These are phyloP conservation scores for Arizona elegans DNA, from an alignment of 2,113 vertebrate species.

Conservation along the genomic window DNA sequence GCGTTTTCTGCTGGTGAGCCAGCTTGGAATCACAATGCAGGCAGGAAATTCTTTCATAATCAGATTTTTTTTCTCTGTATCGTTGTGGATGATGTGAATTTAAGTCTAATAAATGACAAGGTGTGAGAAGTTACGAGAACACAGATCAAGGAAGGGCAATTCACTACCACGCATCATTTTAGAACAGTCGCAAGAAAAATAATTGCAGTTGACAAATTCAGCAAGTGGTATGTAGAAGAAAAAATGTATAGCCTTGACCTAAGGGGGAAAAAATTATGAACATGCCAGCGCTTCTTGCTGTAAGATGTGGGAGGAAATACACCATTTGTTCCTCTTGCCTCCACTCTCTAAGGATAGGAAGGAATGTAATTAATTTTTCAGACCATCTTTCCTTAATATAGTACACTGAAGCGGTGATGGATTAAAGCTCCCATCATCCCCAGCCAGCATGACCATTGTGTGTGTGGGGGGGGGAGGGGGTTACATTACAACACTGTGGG, in stretches of 20 bases:
- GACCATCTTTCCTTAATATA: neutral
- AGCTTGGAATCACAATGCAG: neutral
- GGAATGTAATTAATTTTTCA: neutral
- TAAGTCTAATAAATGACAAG: neutral
- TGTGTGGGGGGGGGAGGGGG: rapidly evolving
- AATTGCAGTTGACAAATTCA: neutral
- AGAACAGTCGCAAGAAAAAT: neutral
- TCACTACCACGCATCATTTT: neutral
- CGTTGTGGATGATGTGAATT: neutral
- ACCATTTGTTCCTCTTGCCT: neutral
- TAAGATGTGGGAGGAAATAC: neutral
- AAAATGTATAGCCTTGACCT: neutral
- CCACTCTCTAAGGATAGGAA: neutral
- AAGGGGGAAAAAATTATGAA: neutral
- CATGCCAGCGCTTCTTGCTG: neutral
- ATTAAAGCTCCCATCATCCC: neutral
- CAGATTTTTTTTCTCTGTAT: neutral
- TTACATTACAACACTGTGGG: neutral
- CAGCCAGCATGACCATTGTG: neutral
- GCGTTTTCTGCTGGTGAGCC: neutral
- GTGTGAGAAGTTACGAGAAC: neutral
- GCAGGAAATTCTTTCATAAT: neutral
- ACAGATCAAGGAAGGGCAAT: neutral
- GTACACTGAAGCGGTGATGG: neutral
- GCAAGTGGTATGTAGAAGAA: neutral